Base-by-base conservation (phyloP, 2,888 invertebrate genomes). In the Xanthorhoe designata region DNA sequence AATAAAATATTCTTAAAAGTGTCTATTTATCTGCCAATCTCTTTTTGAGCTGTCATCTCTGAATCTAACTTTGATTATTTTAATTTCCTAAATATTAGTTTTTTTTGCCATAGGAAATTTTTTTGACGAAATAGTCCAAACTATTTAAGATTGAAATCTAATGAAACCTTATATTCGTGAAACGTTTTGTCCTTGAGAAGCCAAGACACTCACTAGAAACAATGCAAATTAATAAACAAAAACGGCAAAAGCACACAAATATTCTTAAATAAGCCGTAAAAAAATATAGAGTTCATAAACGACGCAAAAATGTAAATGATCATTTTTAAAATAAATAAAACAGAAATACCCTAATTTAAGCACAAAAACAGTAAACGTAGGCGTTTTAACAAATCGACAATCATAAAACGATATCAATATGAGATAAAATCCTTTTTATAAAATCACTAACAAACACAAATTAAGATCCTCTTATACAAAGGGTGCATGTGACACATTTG, bases 381-480 rank as follows among this genome's bases (percentile, higher is more conserved):
- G 81, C 74, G 81, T 81, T 72, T 63, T 66, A 73, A 77, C 80
- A 81, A 82, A 82, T 82, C 75, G 78, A 72, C 72, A 68, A 73
- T 75, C 72, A 67, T 71, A 74, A 76, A 76, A 71, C 69, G 72
- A 79, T 79, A 74, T 76, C 72, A 73, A 75, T 72, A 72, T 70
- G 75, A 80, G 75, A 79, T 78, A 79, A 75, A 74, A 71, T 68
- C 62, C 58, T 69, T 66, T 75, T 75, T 71, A 75, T 66, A 73
- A 72, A 75, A 69, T 71, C 68, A 77, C 78, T 76, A 80, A 79
- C 75, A 74, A 74, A 81, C 77, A 77, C 72, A 78, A 81, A 82
- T 82, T 80, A 81, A 82, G 73, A 71, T 64, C 78, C 75, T 76
- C 73, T 77, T 80, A 77, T 78, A 74, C 73, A 78, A 77, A 79